Percentiles rank a stretch among this genome's conserved stretches.
Conservation (phyloP, 2,797 vertebrate species). For the Morus bassanus region DNA sequence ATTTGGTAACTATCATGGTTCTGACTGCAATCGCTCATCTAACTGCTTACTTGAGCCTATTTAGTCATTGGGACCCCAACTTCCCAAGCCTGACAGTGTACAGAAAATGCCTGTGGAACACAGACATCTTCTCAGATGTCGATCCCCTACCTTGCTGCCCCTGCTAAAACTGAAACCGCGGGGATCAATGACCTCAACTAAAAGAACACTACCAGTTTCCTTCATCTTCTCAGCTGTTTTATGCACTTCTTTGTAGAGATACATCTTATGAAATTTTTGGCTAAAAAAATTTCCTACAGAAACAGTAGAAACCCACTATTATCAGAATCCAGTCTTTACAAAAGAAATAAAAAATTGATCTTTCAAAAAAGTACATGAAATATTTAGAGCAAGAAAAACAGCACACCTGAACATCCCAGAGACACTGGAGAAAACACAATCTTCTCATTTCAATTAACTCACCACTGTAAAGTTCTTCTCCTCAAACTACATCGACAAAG, state of each 20-base stretch:
- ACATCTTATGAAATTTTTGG: neutral
- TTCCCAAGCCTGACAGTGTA: neutral
- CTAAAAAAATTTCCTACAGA: neutral
- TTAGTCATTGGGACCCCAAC: neutral
- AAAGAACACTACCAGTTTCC: neutral
- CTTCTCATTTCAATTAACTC: neutral
- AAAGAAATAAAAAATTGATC: accelerated
- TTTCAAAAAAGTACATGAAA: neutral
- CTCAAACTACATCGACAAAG: neutral
- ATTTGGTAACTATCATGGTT: neutral
- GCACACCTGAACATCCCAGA: neutral
- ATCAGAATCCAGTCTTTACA: neutral
- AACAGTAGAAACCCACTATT: neutral
- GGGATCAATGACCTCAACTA: neutral
- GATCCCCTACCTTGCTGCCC: neutral
- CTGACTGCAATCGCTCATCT: neutral
- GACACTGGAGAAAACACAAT: neutral
- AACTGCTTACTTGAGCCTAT: neutral
- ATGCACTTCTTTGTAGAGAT: neutral
- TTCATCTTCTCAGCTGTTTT: neutral
- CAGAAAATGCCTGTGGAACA: neutral
- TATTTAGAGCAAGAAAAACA: neutral
- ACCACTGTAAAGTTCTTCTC: neutral
- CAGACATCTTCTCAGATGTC: neutral
- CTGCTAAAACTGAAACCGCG: neutral